Percentiles rank a stretch among this genome's conserved stretches.
Evolutionary conservation across 2,797 vertebrate genomes (phyloP).

Genomic region (Microcaecilia unicolor): DNA sequence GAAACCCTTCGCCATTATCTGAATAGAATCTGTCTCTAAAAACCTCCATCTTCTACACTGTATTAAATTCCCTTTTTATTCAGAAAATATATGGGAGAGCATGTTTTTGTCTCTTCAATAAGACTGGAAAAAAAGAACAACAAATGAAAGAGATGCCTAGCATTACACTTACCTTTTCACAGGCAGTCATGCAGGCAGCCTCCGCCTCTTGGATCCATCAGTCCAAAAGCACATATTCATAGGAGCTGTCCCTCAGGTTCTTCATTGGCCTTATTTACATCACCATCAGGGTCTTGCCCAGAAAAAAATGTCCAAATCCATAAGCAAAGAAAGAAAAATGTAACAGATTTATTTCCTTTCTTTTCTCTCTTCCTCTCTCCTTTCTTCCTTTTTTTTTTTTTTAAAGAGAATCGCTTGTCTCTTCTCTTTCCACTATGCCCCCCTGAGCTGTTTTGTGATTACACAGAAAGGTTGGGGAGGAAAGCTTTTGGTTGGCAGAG

Average conservation of each 20-base stretch:
- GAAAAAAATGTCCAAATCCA: no score
- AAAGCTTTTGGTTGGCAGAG: conserved; percentile 20
- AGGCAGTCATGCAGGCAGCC: not conserved
- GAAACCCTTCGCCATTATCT: not conserved
- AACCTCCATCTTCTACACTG: not conserved
- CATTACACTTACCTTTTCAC: conserved; percentile 21
- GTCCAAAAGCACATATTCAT: conserved; percentile 2
- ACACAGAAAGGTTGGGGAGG: conserved; percentile 20
- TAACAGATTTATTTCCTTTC: no score
- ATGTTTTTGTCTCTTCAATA: no score
- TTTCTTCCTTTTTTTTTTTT: no score
- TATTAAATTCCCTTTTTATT: conserved; percentile 1
- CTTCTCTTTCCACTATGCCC: not conserved
- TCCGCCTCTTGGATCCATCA: conserved; percentile 22
- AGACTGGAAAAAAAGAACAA: not conserved
- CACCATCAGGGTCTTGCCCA: conserved; percentile 6
- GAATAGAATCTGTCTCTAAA: not conserved
- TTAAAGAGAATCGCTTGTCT: no score
- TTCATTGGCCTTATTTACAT: conserved; percentile 16
- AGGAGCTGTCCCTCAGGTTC: conserved; percentile 7
- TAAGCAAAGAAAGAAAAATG: no score
- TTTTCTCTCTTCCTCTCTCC: no score
- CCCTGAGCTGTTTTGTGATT: conserved; percentile 14
- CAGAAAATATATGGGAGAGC: not conserved
- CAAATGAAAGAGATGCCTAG: not conserved